Evolutionary conservation across 2,888 invertebrate species (phyloP).

Genomic region (Eristalis pertinax): DNA sequence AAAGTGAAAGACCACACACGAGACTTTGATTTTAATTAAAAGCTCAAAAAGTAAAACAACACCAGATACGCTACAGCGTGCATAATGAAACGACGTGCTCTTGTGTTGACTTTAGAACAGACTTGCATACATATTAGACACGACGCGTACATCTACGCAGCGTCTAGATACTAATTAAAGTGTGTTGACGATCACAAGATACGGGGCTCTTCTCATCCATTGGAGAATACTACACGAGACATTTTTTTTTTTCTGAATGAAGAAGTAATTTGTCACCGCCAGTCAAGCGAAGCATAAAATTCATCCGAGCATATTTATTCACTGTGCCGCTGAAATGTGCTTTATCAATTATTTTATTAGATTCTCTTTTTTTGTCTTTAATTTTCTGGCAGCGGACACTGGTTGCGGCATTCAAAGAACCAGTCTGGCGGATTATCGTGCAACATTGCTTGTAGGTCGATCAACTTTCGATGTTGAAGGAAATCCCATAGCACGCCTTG

Average conservation of each 20-base stretch:
- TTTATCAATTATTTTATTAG: background rate
- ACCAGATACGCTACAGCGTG: background rate
- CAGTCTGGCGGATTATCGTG: background rate
- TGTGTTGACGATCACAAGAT: background rate
- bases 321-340: background rate
- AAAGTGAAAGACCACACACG: slow-evolving; percentile 48
- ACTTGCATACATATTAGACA: background rate
- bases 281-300: background rate
- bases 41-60: background rate
- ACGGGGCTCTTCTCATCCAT: background rate
- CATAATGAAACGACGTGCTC: background rate
- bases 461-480: background rate
- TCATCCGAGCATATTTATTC: background rate
- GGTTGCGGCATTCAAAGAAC: background rate
- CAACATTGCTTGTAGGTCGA: background rate
- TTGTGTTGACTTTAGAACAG: background rate
- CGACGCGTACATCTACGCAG: background rate
- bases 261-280: slow-evolving; percentile 7
- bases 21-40: slow-evolving; percentile 43
- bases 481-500: background rate
- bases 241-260: slow-evolving; percentile 3
- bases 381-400: too few species aligned
- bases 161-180: background rate
- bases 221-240: background rate
- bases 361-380: too few species aligned